phyloP scores from a whole-genome alignment of 2,888 invertebrate species.

The Aspidiotus rigidus region DNA sequence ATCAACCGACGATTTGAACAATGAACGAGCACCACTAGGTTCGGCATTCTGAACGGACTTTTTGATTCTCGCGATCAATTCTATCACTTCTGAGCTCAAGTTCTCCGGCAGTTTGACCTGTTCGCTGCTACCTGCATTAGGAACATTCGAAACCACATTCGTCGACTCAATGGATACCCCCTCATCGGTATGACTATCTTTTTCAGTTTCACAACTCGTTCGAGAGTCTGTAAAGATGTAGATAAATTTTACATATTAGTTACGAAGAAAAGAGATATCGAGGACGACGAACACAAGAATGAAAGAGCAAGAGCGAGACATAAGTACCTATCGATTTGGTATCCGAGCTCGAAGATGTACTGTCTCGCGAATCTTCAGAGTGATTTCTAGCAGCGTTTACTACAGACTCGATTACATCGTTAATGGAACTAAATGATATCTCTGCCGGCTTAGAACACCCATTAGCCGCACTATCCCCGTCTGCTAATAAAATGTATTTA shows the following conservation, averaged over 20 bases:
- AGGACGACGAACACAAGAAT: too few species aligned
- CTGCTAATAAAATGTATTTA: background rate
- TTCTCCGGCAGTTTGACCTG: constrained; percentile 43
- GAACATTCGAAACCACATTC: background rate
- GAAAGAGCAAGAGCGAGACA: background rate
- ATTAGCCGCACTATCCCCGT: background rate
- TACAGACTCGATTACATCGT: constrained; percentile 51
- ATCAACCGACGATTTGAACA: constrained; percentile 49
- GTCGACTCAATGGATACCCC: constrained; percentile 15
- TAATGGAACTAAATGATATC: constrained; percentile 43
- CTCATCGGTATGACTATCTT: constrained; percentile 27
- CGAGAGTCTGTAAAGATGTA: constrained; percentile 10
- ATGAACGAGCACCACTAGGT: constrained; percentile 47
- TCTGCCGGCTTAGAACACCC: constrained; percentile 36
- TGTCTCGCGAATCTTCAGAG: constrained; percentile 28
- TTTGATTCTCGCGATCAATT: constrained; percentile 46
- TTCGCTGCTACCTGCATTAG: constrained; percentile 26
- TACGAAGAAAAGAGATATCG: too few species aligned
- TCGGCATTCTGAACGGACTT: constrained; percentile 42
- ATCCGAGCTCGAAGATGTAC: constrained; percentile 27
- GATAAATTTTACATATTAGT: background rate
- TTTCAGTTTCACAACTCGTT: constrained; percentile 25
- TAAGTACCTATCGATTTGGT: constrained; percentile 25
- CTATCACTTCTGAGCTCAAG: constrained; percentile 46
- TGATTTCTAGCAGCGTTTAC: constrained; percentile 44